phyloP scores from a whole-genome alignment of 2,888 invertebrate genomes.

The Aporophyla lueneburgensis region DNA sequence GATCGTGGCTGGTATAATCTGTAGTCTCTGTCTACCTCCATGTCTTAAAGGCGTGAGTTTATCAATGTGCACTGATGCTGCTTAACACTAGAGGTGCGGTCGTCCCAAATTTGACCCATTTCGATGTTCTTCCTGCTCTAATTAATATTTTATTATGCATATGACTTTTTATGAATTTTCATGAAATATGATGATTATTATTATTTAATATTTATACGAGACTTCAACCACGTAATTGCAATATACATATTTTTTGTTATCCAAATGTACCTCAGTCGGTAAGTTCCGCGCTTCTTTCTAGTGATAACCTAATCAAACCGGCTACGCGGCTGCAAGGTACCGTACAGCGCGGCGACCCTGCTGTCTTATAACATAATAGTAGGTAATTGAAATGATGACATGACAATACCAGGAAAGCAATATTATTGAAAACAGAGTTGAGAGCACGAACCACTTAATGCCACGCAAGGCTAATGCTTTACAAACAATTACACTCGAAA shows the following conservation, averaged over 20 bases:
- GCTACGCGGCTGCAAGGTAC: background rate
- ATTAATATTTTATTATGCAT: no score
- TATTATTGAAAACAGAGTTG: constrained; percentile 14
- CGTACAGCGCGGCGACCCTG: background rate
- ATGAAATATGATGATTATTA: no score
- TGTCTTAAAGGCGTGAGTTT: background rate
- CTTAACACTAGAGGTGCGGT: no score
- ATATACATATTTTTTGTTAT: no score
- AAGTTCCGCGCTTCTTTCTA: no score
- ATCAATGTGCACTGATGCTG: background rate
- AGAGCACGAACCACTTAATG: constrained; percentile 42
- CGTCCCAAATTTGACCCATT: no score
- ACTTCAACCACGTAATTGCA: no score
- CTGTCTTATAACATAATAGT: background rate
- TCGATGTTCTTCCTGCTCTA: no score
- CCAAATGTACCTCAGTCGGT: no score
- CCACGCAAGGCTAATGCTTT: constrained; percentile 35
- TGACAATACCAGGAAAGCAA: constrained; percentile 43
- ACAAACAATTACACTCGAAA: constrained; percentile 7
- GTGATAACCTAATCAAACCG: background rate
- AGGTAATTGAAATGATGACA: constrained; percentile 8
- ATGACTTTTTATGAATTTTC: no score
- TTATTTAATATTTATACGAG: no score
- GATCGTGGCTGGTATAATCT: background rate
- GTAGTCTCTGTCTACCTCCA: background rate